These are phyloP conservation scores for Hylaeus volcanicus DNA, from an alignment of 1,140 invertebrate genomes.

Conservation along the genomic window DNA sequence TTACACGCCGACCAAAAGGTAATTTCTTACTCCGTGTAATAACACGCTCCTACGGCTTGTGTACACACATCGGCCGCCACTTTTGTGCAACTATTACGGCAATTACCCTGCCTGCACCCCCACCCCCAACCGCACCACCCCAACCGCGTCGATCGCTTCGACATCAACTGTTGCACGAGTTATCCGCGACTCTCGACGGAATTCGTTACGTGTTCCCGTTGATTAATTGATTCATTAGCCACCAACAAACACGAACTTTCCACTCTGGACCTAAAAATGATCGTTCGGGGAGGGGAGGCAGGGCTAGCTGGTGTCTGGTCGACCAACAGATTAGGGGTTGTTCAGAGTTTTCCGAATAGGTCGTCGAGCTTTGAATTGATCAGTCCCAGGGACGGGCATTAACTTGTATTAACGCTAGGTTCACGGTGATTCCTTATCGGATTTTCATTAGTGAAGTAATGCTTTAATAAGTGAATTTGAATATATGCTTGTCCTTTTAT, in stretches of 20 bases:
- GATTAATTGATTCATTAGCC: constrained; percentile 13
- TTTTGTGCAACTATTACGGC: constrained; percentile 43
- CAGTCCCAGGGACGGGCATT: neutral
- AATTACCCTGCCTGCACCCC: constrained; percentile 13
- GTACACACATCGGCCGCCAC: constrained; percentile 36
- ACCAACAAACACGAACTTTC: neutral
- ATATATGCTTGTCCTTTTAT: too few relatives aligned
- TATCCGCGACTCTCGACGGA: constrained; percentile 3
- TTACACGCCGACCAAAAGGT: constrained; percentile 26
- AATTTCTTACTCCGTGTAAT: constrained; percentile 44
- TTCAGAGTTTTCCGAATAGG: too few relatives aligned
- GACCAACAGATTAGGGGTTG: neutral
- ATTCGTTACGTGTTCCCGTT: constrained; percentile 1
- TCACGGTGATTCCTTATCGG: too few relatives aligned
- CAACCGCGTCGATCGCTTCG: constrained; percentile 4
- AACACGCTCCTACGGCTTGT: constrained; percentile 22
- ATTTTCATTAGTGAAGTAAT: too few relatives aligned
- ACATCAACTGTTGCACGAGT: constrained; percentile 41
- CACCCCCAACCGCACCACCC: too few relatives aligned
- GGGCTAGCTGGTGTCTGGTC: neutral
- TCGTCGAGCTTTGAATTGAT: neutral
- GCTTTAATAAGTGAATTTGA: too few relatives aligned
- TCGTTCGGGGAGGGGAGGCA: neutral
- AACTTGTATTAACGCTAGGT: too few relatives aligned
- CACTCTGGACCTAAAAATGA: neutral